phyloP scores from a whole-genome alignment of 2,113 vertebrate species.

The Megaceryle maxima region DNA sequence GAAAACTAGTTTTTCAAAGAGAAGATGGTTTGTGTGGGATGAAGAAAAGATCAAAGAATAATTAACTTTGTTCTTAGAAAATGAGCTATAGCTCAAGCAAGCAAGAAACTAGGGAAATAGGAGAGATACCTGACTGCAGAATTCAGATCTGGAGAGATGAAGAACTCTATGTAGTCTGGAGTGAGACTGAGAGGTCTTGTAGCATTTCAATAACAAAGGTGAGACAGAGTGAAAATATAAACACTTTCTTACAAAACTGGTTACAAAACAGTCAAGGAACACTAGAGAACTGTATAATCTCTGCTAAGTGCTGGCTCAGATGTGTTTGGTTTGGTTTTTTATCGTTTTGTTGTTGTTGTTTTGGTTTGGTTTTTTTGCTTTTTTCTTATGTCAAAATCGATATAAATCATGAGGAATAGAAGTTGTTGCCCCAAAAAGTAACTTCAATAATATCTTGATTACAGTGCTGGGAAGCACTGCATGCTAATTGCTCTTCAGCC shows the following conservation, averaged over 20 bases:
- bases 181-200: not conserved
- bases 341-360: not conserved
- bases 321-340: not conserved
- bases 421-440: not conserved
- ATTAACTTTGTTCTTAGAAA: not conserved
- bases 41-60: conserved; percentile 26
- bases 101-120: not conserved
- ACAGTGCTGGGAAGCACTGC: not conserved
- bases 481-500: not conserved
- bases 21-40: not conserved
- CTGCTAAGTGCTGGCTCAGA: not conserved
- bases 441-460: not conserved
- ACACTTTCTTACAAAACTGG: not conserved
- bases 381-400: not conserved
- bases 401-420: not conserved
- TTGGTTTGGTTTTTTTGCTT: not conserved
- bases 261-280: not conserved
- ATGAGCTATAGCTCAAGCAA: not conserved
- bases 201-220: not conserved
- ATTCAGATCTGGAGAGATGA: not conserved
- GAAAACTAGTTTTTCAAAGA: not conserved
- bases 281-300: not conserved
- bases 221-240: not conserved
- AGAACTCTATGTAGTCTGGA: not conserved
- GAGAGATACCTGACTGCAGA: not conserved